These are phyloP conservation scores for Xylocampa areola DNA, from an alignment of 2,888 invertebrate genomes.

Conservation along the genomic window DNA sequence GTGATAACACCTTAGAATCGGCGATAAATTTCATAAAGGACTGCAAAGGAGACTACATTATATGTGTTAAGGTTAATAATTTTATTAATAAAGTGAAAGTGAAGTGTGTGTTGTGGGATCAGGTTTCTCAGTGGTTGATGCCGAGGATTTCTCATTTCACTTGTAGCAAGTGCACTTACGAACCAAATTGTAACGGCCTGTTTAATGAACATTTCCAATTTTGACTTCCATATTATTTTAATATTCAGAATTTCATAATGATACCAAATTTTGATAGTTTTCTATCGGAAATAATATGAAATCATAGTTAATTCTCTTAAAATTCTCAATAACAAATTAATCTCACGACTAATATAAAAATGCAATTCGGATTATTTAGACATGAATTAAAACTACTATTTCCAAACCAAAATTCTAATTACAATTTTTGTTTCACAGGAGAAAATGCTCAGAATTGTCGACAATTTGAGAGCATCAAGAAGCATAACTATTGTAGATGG, in stretches of 20 bases:
- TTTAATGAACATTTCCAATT: conserved; percentile 15
- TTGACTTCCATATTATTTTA: too few relatives aligned
- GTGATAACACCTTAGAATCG: conserved; percentile 90
- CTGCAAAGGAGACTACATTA: conserved; percentile 91
- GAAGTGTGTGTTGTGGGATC: conserved; percentile 64
- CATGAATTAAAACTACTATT: not conserved
- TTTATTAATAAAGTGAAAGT: conserved; percentile 83
- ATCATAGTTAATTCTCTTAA: too few relatives aligned
- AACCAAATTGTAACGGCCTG: conserved; percentile 25
- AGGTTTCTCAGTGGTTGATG: conserved; percentile 48
- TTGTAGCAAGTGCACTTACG: conserved; percentile 44
- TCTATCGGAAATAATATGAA: not conserved
- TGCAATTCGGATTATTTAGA: too few relatives aligned
- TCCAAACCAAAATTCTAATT: conserved; percentile 29
- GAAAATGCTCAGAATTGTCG: conserved; percentile 92
- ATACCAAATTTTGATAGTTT: not conserved
- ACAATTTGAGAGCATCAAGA: conserved; percentile 83
- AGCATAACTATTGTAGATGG: conserved; percentile 91
- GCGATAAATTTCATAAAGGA: conserved; percentile 92
- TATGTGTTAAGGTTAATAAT: conserved; percentile 93
- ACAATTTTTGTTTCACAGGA: conserved; percentile 87
- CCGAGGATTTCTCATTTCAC: conserved; percentile 55
- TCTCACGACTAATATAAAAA: too few relatives aligned
- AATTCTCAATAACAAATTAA: not conserved
- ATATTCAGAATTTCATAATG: too few relatives aligned